Evolutionary conservation across 2,113 vertebrate species (phyloP).

Genomic region (Caloenas nicobarica): DNA sequence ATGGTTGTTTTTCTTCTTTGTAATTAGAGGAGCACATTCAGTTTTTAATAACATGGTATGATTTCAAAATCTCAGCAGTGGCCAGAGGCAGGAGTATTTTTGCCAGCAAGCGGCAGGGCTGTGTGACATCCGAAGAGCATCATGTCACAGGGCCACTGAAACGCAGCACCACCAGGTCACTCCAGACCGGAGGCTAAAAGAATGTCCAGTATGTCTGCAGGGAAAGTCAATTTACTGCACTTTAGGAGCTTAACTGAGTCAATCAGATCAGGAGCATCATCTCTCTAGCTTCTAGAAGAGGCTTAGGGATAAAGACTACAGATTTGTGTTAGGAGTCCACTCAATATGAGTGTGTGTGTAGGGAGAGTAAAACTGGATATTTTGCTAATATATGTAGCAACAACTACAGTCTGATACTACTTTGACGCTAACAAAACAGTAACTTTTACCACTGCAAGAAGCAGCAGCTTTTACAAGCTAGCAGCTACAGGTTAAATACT

Average conservation of each 20-base stretch:
- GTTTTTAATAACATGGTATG: neutral
- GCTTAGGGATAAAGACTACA: neutral
- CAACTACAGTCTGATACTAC: neutral
- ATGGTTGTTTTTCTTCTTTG: neutral
- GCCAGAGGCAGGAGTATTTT: neutral
- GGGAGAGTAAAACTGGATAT: neutral
- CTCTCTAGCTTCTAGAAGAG: neutral
- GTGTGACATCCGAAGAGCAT: neutral
- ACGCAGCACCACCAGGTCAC: rapidly evolving
- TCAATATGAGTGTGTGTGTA: no score
- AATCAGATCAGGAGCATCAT: neutral
- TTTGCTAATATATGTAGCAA: neutral
- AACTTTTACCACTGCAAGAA: neutral
- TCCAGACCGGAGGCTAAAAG: neutral
- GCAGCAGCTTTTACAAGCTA: neutral
- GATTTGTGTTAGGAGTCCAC: neutral
- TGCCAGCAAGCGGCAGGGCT: neutral
- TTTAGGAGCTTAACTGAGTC: neutral
- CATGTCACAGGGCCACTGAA: neutral
- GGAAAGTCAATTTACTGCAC: neutral
- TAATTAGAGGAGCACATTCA: neutral
- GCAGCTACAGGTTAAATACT: neutral
- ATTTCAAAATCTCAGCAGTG: neutral
- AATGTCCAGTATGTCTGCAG: neutral
- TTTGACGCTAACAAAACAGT: neutral